phyloP scores from a whole-genome alignment of 2,113 vertebrate species.

The Coturnix japonica region DNA sequence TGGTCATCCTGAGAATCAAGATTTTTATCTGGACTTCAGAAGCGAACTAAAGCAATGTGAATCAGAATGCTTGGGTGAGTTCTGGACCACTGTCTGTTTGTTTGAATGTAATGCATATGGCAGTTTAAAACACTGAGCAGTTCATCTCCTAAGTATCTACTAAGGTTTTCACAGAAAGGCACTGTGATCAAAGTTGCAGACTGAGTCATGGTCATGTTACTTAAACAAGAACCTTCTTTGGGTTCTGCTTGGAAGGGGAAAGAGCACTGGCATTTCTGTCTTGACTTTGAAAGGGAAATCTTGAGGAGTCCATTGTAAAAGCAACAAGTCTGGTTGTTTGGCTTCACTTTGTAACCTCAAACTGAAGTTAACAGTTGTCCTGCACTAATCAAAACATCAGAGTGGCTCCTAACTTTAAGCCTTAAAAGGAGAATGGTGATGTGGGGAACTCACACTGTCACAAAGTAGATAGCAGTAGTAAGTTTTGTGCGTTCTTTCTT shows the following conservation, averaged over 20 bases:
- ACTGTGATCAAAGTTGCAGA: neutral
- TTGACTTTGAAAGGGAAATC: constrained; percentile 17
- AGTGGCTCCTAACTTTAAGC: neutral
- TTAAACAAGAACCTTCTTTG: constrained; percentile 39
- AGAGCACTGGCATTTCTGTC: neutral
- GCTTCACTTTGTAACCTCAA: neutral
- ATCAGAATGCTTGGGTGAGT: neutral
- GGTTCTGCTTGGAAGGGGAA: constrained; percentile 1
- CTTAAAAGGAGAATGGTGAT: neutral
- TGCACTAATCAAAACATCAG: constrained; percentile 1
- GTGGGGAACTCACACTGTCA: neutral
- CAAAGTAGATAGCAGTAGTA: neutral
- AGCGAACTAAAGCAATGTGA: neutral
- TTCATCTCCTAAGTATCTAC: neutral
- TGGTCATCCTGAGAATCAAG: neutral
- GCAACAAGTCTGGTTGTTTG: neutral
- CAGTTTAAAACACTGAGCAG: neutral
- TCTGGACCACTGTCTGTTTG: neutral
- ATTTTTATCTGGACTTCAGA: neutral
- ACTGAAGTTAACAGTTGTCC: constrained; percentile 6
- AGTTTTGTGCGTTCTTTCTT: neutral
- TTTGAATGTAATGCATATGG: neutral
- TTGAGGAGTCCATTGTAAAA: neutral
- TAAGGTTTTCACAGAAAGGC: neutral
- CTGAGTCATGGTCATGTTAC: constrained; percentile 16